Evolutionary conservation across 2,888 invertebrate genomes (phyloP), one percentile per base, ranked within the genome.

Genomic region (Leucophenga montana): DNA sequence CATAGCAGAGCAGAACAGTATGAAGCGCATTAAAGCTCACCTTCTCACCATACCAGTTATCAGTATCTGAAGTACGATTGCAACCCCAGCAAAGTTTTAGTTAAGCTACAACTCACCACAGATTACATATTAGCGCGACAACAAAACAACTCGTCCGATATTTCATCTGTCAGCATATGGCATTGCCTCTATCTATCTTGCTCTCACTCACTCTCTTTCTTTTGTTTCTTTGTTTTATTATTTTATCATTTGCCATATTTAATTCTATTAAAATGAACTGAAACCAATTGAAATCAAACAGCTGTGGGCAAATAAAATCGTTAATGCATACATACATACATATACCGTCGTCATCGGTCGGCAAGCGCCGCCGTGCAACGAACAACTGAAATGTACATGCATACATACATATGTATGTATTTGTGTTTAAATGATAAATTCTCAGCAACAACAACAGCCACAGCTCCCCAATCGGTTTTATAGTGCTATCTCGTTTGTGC

Each of bases 191-290:
- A 39, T 3, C 39, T 39, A 39, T 39, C 39, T 33, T 33, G 33
- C 33, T 39, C 39, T 39, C 8, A 5, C 1, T 70, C 53, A 57
- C 61, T 67, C 61, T 44, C 73, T 68, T 53, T 22, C 67, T 79
- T 73, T 68, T 5, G 8, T 27, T 33, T 11, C 11, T 14, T 44
- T 46, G 14, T 20, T 72, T 74, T 71, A 79, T 83, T 82, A 78
- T 78, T 82, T 79, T 80, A 82, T 77, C 75, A 79, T 84, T 83
- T 82, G 76, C 78, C 80, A 80, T 81, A 84, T 82, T 85, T 85
- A 81, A 78, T 84, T 81, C 78, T 78, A 78, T 80, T 82, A 78
- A 77, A 85, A 83, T 80, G 77, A 79, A 80, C 83, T 11, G 75
- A 82, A 84, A 80, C 78, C 82, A 79, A 86, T 85, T 82, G 80